phyloP scores from a whole-genome alignment of 2,888 invertebrate genomes.

The Agrotis ipsilon region DNA sequence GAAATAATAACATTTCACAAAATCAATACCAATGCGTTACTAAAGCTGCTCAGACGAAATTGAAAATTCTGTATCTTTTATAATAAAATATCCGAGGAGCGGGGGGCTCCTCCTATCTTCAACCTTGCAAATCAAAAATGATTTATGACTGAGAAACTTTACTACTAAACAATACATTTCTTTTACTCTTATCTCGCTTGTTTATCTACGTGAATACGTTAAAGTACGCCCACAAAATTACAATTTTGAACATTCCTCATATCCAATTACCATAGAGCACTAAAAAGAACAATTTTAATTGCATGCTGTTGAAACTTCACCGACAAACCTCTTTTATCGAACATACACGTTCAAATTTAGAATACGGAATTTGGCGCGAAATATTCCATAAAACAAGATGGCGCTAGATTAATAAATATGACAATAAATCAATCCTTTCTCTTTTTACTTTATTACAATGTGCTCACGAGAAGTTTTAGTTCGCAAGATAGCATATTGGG shows the following conservation, averaged over 20 bases:
- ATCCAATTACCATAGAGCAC: background rate
- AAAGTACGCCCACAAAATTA: background rate
- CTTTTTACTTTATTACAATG: slow-evolving; percentile 61
- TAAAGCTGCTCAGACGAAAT: background rate
- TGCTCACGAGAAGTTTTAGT: slow-evolving; percentile 57
- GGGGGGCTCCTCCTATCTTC: too few species aligned
- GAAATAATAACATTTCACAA: slow-evolving; percentile 4
- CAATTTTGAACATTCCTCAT: slow-evolving; percentile 10
- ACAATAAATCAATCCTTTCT: slow-evolving; percentile 67
- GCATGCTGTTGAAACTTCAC: background rate
- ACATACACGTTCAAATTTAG: slow-evolving; percentile 29
- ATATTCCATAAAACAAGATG: slow-evolving; percentile 47
- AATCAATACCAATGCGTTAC: too few species aligned
- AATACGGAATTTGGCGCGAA: slow-evolving; percentile 42
- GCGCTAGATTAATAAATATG: slow-evolving; percentile 44
- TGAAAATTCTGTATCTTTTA: background rate
- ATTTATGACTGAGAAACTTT: background rate
- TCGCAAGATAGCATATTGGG: slow-evolving; percentile 53
- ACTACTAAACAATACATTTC: background rate
- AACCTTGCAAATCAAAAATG: background rate
- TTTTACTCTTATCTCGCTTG: background rate
- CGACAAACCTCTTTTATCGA: slow-evolving; percentile 11
- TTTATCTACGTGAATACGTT: background rate
- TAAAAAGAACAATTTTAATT: slow-evolving; percentile 18
- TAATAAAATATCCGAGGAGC: too few species aligned